Conservation (phyloP, 2,113 vertebrate genomes). For the Cygnus atratus region DNA sequence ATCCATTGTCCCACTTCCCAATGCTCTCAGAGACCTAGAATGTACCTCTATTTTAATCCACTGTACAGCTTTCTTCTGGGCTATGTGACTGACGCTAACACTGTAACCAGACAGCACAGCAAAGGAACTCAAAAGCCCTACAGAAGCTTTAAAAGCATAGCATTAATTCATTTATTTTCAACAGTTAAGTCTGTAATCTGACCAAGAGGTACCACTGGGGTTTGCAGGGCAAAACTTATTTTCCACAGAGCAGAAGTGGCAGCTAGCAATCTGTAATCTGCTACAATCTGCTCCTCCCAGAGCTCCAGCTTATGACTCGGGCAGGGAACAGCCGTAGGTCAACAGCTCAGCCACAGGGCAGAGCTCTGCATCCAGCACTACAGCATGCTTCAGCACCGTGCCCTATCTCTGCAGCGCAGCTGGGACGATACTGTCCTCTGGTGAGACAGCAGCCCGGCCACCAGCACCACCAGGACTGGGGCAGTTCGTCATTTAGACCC, state of each 20-base stretch:
- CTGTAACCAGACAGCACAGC: not conserved
- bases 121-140: not conserved
- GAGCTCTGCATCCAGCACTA: not conserved
- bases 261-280: not conserved
- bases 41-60: not conserved
- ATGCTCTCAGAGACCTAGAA: not conserved
- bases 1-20: not conserved
- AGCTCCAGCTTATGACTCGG: not conserved
- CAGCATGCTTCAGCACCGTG: rapidly evolving
- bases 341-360: not conserved
- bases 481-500: not conserved
- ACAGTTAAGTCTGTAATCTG: not conserved
- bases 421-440: not conserved
- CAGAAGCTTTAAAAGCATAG: not conserved
- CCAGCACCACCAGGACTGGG: not conserved
- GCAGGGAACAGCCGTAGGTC: not conserved
- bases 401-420: not conserved
- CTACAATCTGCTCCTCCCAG: not conserved
- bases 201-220: not conserved
- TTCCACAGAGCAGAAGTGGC: not conserved
- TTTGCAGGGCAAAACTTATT: not conserved
- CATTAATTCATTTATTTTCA: not conserved
- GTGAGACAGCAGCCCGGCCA: no score
- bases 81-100: not conserved
- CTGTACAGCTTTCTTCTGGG: not conserved